Conservation (phyloP, 2,797 vertebrate species). For the Eupleurogrammus muticus region DNA sequence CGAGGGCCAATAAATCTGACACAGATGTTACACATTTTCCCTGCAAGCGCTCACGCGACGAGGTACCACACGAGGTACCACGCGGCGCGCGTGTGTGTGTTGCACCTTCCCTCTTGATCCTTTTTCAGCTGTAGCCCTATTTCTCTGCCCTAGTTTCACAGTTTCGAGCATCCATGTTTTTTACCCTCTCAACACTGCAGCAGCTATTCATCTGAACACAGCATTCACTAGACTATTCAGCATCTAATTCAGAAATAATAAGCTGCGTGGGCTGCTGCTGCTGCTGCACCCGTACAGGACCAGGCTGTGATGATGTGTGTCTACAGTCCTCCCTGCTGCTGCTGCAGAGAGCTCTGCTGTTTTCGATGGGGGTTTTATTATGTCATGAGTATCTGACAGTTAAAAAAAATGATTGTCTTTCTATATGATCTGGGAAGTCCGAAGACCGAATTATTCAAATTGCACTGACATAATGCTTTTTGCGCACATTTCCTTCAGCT, state of each 20-base stretch:
- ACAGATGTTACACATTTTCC: constrained; percentile 23
- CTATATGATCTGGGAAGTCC: constrained; percentile 39
- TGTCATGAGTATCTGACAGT: constrained; percentile 13
- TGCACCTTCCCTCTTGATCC: not conserved
- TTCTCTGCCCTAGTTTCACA: constrained; percentile 9
- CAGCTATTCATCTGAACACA: constrained; percentile 17
- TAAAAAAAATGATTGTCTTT: constrained; percentile 30
- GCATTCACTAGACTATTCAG: constrained; percentile 9
- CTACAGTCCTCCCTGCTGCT: constrained; percentile 29
- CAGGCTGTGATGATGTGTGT: constrained; percentile 28
- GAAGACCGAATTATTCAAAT: constrained; percentile 54
- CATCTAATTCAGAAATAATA: constrained; percentile 57
- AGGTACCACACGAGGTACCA: no score
- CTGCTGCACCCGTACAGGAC: constrained; percentile 37
- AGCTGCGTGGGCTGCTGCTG: constrained; percentile 46
- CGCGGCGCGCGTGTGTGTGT: not conserved
- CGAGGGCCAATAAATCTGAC: constrained; percentile 13
- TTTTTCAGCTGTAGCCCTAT: not conserved
- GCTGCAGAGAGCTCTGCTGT: constrained; percentile 23
- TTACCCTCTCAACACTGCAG: constrained; percentile 5
- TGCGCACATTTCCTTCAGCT: constrained; percentile 14
- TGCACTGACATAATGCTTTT: constrained; percentile 29
- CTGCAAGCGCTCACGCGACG: constrained; percentile 15
- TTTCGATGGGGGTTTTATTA: constrained; percentile 46
- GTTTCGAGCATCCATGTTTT: not conserved